Percentiles rank a stretch among this genome's conserved stretches.
Evolutionary conservation across 2,888 invertebrate species (phyloP).

Genomic region (Pristionchus arcanus): DNA sequence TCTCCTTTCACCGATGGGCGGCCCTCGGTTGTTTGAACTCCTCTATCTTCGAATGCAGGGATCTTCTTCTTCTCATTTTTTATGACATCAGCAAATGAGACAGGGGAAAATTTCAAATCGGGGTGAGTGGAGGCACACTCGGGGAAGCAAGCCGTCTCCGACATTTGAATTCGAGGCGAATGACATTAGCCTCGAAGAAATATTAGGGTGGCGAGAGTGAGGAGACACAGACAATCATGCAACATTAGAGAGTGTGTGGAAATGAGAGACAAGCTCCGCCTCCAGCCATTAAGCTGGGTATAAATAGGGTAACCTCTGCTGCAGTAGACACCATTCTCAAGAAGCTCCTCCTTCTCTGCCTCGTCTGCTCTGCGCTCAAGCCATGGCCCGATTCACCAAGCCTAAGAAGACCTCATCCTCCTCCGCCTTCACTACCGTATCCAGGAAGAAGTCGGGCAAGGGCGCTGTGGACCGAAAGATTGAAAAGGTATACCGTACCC

Average conservation of each 20-base stretch:
- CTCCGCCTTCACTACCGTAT: not conserved
- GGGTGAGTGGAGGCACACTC: not conserved
- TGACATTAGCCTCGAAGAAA: not conserved
- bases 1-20: not conserved
- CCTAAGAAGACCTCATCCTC: not conserved
- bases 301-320: not conserved
- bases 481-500: not conserved
- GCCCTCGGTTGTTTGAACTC: not conserved
- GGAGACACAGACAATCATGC: not conserved
- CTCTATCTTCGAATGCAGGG: not conserved
- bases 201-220: not conserved
- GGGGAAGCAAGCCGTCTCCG: conserved; percentile 13
- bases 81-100: not conserved
- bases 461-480: not conserved
- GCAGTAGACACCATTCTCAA: not conserved
- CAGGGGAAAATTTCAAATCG: not conserved
- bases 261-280: not conserved
- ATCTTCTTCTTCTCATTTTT: not conserved
- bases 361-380: not conserved
- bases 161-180: conserved; percentile 5
- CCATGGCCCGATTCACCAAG: not conserved
- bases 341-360: not conserved
- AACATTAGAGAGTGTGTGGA: not conserved
- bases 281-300: not conserved
- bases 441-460: not conserved